These are phyloP conservation scores for Anadara kagoshimensis DNA, from an alignment of 1,140 invertebrate species.

Conservation along the genomic window DNA sequence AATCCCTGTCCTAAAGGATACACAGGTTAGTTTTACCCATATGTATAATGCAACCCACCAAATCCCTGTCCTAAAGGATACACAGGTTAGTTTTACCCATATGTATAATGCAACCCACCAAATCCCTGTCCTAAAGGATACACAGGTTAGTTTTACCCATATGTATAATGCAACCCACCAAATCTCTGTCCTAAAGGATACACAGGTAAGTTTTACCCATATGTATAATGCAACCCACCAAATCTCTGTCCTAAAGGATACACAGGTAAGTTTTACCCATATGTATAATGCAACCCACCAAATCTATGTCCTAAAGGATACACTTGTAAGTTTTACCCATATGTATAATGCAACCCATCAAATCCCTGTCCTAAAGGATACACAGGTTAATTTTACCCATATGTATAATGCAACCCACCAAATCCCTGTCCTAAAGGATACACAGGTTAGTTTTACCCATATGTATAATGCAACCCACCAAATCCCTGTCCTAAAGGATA, in stretches of 20 bases:
- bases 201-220: slow-evolving; percentile 92
- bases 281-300: slow-evolving; percentile 98
- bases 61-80: slow-evolving; percentile 93
- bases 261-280: slow-evolving; percentile 92
- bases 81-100: slow-evolving; percentile 91
- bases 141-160: slow-evolving; percentile 91
- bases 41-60: slow-evolving; percentile 98
- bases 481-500: slow-evolving; percentile 93
- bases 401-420: slow-evolving; percentile 99
- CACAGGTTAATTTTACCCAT: no score
- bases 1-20: slow-evolving; percentile 93
- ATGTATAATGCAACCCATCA: slow-evolving; percentile 98
- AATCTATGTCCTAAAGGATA: slow-evolving; percentile 93
- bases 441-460: slow-evolving; percentile 91
- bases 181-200: slow-evolving; percentile 93
- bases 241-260: slow-evolving; percentile 93
- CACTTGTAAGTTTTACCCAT: slow-evolving; percentile 91
- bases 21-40: slow-evolving; percentile 91
- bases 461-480: slow-evolving; percentile 98
- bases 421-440: slow-evolving; percentile 93
- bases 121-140: slow-evolving; percentile 93
- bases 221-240: slow-evolving; percentile 98
- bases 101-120: slow-evolving; percentile 98
- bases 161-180: slow-evolving; percentile 98
- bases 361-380: slow-evolving; percentile 93